Evolutionary conservation across 1,140 invertebrate species (phyloP), one percentile per base, ranked within the genome.

Genomic region (Nymphalis io): DNA sequence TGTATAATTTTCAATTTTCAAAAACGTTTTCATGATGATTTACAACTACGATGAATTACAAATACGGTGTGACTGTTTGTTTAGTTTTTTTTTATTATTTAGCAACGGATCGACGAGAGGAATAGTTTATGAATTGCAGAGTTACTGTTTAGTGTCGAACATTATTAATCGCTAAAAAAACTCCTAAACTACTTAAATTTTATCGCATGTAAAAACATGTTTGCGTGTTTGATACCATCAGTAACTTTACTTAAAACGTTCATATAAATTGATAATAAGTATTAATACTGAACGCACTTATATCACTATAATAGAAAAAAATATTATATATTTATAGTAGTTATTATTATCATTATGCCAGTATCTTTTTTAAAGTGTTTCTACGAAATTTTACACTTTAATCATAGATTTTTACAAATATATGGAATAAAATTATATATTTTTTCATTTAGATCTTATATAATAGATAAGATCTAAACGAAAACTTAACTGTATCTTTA

Each of bases 401-500:
- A 51, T 51, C 46, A 20, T 51, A n/a, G 8, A 20, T 11, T 40
- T 60, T 60, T 21, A 20, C 42, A 42, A 21, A 42, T 42, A 21
- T 42, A 21, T 44, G 42, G 18, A 42, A 39, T 42, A 51, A n/a
- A n/a, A n/a, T n/a, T n/a, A n/a, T n/a, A n/a, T n/a, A n/a, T n/a
- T n/a, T n/a, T n/a, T n/a, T n/a, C n/a, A n/a, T n/a, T n/a, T n/a
- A n/a, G n/a, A n/a, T n/a, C n/a, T 23, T 21, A 63, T 2, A 48
- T 40, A 68, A 57, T 60, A 77, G 74, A 71, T 62, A 75, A 33
- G 73, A 79, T 75, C 78, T 79, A 75, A 12, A 75, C 75, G 76
- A 81, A 76, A 76, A 77, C 60, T 55, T 84, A 84, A 83, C 82
- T 83, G 82, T 84, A 80, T 73, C 69, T 69, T 69, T 72, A 69